These are phyloP conservation scores for Drosophila subquinaria DNA, from an alignment of 2,888 invertebrate species.

Conservation along the genomic window DNA sequence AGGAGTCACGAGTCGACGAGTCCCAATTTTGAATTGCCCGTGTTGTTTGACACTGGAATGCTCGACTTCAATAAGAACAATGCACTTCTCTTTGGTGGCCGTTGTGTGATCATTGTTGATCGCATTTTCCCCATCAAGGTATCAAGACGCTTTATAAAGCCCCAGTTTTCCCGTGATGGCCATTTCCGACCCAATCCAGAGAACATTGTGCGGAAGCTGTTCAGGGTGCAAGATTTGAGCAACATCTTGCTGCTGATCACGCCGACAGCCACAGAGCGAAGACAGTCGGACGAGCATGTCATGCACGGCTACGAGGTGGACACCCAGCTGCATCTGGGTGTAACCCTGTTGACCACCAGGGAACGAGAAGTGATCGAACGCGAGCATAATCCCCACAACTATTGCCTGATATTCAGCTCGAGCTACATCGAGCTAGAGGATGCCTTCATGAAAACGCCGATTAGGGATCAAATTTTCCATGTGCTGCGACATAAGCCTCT, in stretches of 20 bases:
- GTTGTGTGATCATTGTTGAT: not conserved
- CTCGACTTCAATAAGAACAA: constrained; percentile 6
- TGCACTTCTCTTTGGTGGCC: constrained; percentile 7
- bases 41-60: not conserved
- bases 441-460: not conserved
- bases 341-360: not conserved
- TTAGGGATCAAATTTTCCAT: constrained; percentile 7
- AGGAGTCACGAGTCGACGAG: not conserved
- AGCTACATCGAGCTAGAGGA: constrained; percentile 12
- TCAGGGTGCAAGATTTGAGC: not conserved
- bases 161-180: not conserved
- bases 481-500: not conserved
- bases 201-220: not conserved
- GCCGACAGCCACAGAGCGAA: not conserved
- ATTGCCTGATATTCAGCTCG: constrained; percentile 6
- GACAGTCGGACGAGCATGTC: not conserved
- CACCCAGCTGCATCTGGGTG: constrained; percentile 5
- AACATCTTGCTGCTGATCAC: constrained; percentile 11
- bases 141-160: not conserved
- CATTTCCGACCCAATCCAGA: not conserved
- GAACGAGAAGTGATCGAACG: not conserved
- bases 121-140: not conserved
- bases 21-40: not conserved
- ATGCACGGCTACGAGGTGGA: constrained; percentile 11
- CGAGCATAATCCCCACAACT: not conserved